Conservation (phyloP, 2,888 invertebrate genomes). For the Allolobophora icterica region DNA sequence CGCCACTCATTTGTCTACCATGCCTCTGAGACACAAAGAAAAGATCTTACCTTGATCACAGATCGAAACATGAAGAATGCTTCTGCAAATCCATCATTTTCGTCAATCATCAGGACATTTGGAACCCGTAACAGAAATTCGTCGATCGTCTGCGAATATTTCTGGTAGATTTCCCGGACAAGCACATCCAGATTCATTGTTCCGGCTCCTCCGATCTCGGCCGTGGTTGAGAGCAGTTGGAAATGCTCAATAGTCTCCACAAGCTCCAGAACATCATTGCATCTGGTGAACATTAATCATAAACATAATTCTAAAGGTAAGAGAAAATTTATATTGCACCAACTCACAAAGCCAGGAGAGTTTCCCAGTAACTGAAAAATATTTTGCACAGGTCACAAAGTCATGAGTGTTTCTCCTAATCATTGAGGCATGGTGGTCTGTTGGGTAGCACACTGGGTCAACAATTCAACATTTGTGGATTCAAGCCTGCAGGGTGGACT, state of each 20-base stretch:
- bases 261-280: conserved; percentile 65
- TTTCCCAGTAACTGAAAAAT: too few relatives aligned
- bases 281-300: conserved; percentile 52
- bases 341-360: too few relatives aligned
- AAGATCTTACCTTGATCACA: conserved; percentile 60
- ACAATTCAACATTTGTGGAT: too few relatives aligned
- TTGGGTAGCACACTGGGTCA: too few relatives aligned
- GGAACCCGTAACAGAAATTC: conserved; percentile 56
- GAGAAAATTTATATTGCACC: too few relatives aligned
- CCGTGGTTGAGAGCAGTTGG: conserved; percentile 62
- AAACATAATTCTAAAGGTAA: not conserved
- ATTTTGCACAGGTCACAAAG: too few relatives aligned
- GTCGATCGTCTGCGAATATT: conserved; percentile 60
- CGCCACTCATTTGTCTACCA: too few relatives aligned
- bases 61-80: conserved; percentile 64
- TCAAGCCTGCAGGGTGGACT: too few relatives aligned
- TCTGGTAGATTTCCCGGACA: conserved; percentile 62
- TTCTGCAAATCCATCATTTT: conserved; percentile 62
- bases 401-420: too few relatives aligned
- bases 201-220: conserved; percentile 64
- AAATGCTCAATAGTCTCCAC: conserved; percentile 65
- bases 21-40: not conserved
- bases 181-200: conserved; percentile 63
- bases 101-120: conserved; percentile 63
- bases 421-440: too few relatives aligned